phyloP scores from a whole-genome alignment of 2,797 vertebrate genomes.

The Falco novaeseelandiae region DNA sequence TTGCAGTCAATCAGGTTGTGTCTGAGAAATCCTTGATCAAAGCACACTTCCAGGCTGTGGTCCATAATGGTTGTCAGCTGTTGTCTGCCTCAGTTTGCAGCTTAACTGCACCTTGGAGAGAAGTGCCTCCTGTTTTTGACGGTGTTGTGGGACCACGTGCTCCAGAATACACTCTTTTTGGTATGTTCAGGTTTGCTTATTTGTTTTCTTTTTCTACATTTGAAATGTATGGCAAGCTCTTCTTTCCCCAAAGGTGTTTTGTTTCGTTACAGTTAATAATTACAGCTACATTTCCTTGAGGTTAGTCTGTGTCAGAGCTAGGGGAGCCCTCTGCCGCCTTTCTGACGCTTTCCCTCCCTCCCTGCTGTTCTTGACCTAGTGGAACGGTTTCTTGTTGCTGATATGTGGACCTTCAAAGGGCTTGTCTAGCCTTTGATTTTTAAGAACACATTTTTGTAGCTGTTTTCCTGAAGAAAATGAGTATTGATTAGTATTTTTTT shows the following conservation, averaged over 20 bases:
- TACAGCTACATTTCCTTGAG: neutral
- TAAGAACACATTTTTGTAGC: neutral
- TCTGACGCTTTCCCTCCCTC: neutral
- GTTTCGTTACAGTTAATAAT: neutral
- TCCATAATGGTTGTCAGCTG: neutral
- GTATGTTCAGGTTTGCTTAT: neutral
- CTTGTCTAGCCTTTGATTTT: neutral
- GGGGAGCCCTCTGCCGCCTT: neutral
- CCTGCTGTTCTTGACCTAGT: neutral
- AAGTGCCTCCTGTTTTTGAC: neutral
- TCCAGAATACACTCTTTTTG: accelerated
- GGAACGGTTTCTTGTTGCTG: neutral
- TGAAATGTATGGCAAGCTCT: neutral
- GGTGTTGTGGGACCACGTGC: accelerated
- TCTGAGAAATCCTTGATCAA: neutral
- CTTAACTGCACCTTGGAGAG: neutral
- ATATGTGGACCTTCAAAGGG: neutral
- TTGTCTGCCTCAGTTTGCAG: neutral
- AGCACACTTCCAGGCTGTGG: neutral
- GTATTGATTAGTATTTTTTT: neutral
- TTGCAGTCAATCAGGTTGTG: neutral
- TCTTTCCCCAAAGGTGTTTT: neutral
- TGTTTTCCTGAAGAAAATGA: neutral
- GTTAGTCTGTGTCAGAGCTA: neutral
- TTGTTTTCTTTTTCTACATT: neutral